Conservation (phyloP, 2,797 vertebrate genomes). For the Paramormyrops hopkinsi region DNA sequence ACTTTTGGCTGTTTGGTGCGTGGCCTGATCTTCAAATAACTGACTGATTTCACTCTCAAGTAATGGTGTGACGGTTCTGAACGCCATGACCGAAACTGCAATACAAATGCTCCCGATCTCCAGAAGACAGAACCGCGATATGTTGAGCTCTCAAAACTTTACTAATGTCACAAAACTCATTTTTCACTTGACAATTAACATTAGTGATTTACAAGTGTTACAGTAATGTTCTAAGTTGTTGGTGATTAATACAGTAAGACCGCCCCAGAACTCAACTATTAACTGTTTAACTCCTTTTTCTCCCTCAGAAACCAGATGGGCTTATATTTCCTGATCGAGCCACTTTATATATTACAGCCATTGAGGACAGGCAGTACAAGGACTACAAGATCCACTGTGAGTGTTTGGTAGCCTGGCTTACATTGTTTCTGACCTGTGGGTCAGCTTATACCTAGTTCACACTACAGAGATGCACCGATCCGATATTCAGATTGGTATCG, state of each 20-base stretch:
- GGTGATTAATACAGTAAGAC: neutral
- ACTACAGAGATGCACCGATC: neutral
- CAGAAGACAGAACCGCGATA: neutral
- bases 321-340: constrained; percentile 89
- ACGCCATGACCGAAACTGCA: neutral
- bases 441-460: neutral
- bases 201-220: too few species aligned
- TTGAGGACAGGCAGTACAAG: constrained; percentile 89
- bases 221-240: neutral
- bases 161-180: neutral
- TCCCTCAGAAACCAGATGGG: constrained; percentile 76
- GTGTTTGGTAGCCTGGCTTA: constrained; percentile 30
- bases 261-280: neutral
- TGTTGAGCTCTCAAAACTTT: neutral
- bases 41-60: neutral
- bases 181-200: neutral
- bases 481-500: neutral
- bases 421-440: neutral
- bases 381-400: constrained; percentile 96
- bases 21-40: neutral
- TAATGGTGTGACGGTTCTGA: neutral
- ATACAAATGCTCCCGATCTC: neutral
- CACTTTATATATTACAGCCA: constrained; percentile 83
- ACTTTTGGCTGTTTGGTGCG: neutral
- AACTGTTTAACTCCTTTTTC: neutral